Evolutionary conservation across 2,113 vertebrate genomes (phyloP), one percentile per base, ranked within the genome.

Genomic region (Hiodon tergisus): DNA sequence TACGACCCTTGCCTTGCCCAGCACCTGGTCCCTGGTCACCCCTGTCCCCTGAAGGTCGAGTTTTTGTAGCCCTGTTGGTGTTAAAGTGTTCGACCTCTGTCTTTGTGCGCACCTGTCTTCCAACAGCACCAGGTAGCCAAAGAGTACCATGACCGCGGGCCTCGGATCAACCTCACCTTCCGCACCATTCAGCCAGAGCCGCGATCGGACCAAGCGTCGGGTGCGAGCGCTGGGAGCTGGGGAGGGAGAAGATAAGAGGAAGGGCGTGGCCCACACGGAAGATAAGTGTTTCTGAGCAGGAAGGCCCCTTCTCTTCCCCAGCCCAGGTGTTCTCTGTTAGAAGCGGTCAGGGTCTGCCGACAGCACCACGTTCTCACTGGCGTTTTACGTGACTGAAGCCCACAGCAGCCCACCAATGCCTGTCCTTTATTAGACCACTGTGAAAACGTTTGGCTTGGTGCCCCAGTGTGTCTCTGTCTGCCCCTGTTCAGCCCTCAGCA

Each of bases 131-230:
- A 93, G 61, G 94, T 99, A 68, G 94, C 96, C 52, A 98, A 96
- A 86, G 96, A 98, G 71, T 98, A 98, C 84, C 97, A 99, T 65
- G 94, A 95, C 60, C 89, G 94, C 65, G 91, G 90, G 11, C 90
- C 90, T 0, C 88, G 96, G 77, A 93, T 98, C 80, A 99, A 98
- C 87, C 81, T 99, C 83, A 99, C 97, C 62, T 98, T 98, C 85
- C 92, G 97, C 76, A 95, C 90, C 4, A 91, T 95, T 84, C 83
- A 90, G 79, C 87, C 92, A 13, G 92, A 94, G 73, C 85, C 89
- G 0, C 73, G 81, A 66, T 71, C 77, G 80, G 74, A 58, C 55
- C 81, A 0, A 83, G 84, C 0, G 78, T 84, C 55, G 79, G 82
- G 74, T 76, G 79, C 11, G 55, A 57, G 61, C 31, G 10, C 50